phyloP scores from a whole-genome alignment of 2,113 vertebrate genomes.

The Cairina moschata region DNA sequence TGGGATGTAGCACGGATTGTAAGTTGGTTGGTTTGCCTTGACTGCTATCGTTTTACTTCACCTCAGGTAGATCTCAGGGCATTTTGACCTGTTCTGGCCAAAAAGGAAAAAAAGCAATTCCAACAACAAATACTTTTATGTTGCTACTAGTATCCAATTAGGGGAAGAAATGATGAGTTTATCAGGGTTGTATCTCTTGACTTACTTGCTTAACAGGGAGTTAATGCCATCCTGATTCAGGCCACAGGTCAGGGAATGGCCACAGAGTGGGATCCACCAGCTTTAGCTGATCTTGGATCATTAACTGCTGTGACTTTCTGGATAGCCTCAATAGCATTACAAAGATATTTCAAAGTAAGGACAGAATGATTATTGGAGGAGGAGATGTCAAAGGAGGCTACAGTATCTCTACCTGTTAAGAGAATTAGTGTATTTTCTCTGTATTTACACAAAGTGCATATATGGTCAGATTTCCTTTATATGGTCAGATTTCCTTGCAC shows the following conservation, averaged over 20 bases:
- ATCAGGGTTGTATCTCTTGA: neutral
- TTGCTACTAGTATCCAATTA: neutral
- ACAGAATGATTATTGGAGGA: neutral
- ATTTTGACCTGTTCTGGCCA: neutral
- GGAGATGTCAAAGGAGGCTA: neutral
- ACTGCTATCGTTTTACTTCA: rapidly evolving
- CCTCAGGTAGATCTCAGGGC: neutral
- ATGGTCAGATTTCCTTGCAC: rapidly evolving
- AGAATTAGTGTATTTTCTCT: neutral
- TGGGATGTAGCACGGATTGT: rapidly evolving
- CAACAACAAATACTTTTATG: neutral
- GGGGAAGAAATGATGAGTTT: neutral
- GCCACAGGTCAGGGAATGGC: neutral
- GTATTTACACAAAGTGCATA: rapidly evolving
- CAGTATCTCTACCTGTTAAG: neutral
- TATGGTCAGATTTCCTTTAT: neutral
- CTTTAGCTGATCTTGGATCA: neutral
- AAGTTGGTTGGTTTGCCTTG: neutral
- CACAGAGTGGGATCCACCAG: neutral
- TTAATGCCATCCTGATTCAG: neutral
- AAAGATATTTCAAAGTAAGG: neutral
- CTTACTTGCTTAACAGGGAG: neutral
- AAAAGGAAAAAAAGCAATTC: neutral
- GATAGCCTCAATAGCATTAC: neutral
- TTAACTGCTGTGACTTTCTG: neutral